Evolutionary conservation across 2,797 vertebrate species (phyloP).

Genomic region (Falco columbarius): DNA sequence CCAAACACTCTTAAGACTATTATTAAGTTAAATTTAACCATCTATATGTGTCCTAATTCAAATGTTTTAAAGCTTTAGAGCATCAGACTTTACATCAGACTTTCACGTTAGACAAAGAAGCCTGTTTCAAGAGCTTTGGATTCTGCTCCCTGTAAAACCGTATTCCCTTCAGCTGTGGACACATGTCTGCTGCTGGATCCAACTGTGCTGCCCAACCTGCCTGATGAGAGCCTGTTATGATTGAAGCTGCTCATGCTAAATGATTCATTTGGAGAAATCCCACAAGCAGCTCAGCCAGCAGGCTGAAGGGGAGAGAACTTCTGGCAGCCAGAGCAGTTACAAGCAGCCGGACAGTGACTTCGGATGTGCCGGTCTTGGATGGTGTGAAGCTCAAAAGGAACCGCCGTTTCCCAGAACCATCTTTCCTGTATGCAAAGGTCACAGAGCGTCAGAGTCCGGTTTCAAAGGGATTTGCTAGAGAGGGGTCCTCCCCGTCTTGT

Average conservation of each 20-base stretch:
- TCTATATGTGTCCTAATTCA: slow-evolving; percentile 31
- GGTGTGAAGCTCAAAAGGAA: not conserved
- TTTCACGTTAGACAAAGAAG: not conserved
- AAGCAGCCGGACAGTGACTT: not conserved
- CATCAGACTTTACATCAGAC: not conserved
- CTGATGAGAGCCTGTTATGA: not conserved
- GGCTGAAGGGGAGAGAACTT: not conserved
- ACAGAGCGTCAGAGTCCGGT: not conserved
- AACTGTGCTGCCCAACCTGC: not conserved
- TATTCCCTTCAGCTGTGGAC: not conserved
- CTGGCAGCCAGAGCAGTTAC: not conserved
- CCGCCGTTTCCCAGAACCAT: not conserved
- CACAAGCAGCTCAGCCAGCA: not conserved
- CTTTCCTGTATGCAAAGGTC: not conserved
- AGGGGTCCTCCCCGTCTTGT: not conserved
- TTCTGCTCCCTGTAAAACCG: not conserved
- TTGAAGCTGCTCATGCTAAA: not conserved
- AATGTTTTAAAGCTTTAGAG: not conserved
- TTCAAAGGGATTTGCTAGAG: not conserved
- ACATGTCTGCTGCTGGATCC: not conserved
- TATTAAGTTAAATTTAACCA: not conserved
- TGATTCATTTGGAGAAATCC: not conserved
- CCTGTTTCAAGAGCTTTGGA: not conserved
- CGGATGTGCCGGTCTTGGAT: not conserved
- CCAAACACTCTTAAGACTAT: not conserved